These are phyloP conservation scores for Caenorhabditis sp. DNA, from an alignment of 2,888 invertebrate genomes.

Conservation along the genomic window DNA sequence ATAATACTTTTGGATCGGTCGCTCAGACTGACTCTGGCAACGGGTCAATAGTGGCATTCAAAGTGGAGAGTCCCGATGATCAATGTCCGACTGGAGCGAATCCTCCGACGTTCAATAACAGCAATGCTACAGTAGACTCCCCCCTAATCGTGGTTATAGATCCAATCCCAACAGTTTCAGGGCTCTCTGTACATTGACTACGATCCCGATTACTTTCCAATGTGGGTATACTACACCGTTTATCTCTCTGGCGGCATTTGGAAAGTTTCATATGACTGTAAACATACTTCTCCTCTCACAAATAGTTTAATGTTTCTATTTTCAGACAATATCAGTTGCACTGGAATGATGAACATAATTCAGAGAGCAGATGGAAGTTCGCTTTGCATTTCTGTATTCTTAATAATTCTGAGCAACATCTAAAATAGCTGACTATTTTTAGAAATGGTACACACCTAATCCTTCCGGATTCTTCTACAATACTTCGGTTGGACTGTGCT, in stretches of 20 bases:
- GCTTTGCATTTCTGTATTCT: neutral
- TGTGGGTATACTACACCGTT: conserved; percentile 13
- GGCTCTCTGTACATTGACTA: conserved; percentile 2
- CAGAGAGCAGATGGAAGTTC: conserved; percentile 6
- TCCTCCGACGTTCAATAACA: conserved; percentile 17
- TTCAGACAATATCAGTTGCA: conserved; percentile 21
- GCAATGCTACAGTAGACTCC: conserved; percentile 22
- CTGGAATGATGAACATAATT: neutral
- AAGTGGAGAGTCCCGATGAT: conserved; percentile 2
- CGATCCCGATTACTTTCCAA: neutral
- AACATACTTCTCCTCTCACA: neutral
- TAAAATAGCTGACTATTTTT: too few relatives aligned
- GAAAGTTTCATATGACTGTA: conserved; percentile 12
- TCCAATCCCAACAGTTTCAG: neutral
- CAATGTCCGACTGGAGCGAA: conserved; percentile 9
- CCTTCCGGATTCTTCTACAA: neutral
- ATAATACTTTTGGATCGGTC: neutral
- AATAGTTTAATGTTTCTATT: too few relatives aligned
- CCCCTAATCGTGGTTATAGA: neutral
- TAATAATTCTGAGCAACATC: neutral
- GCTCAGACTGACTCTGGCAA: neutral
- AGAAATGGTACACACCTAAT: conserved; percentile 3
- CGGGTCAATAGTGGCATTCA: conserved; percentile 17
- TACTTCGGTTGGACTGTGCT: neutral
- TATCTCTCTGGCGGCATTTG: conserved; percentile 5